Conservation (phyloP, 2,888 invertebrate species). For the Caenorhabditis macrosperma region DNA sequence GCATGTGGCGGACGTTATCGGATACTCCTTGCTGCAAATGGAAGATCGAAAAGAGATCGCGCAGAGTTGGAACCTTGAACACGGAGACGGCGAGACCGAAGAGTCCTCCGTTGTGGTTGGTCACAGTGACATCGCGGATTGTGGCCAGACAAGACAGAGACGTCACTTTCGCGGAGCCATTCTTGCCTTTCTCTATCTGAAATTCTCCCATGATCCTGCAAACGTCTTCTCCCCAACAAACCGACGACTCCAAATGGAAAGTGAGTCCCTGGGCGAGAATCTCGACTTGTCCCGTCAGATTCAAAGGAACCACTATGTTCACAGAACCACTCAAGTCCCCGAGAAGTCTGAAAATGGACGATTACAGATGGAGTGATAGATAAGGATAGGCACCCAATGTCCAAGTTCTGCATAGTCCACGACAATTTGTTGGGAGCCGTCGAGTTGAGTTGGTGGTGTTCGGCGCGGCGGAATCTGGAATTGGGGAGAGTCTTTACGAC, state of each 20-base stretch:
- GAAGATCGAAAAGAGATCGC: background rate
- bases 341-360: constrained; percentile 60
- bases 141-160: constrained; percentile 65
- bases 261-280: constrained; percentile 70
- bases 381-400: constrained; percentile 68
- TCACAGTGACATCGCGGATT: constrained; percentile 66
- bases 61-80: constrained; percentile 53
- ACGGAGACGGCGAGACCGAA: constrained; percentile 72
- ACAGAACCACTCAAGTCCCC: constrained; percentile 71
- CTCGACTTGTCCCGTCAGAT: constrained; percentile 72
- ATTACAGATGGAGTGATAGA: background rate
- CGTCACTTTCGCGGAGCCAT: constrained; percentile 66
- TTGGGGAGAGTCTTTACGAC: too few relatives aligned
- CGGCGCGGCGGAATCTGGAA: constrained; percentile 66
- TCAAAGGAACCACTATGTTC: constrained; percentile 73
- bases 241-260: constrained; percentile 68
- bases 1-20: constrained; percentile 70
- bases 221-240: too few relatives aligned
- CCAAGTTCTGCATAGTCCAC: constrained; percentile 71
- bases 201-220: background rate
- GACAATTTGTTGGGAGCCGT: constrained; percentile 68
- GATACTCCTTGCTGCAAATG: constrained; percentile 67
- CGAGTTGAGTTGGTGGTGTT: constrained; percentile 67
- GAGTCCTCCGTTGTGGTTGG: constrained; percentile 74
- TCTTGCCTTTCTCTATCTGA: constrained; percentile 64